A percentile compares a stretch with the other conserved stretches of the same genome.
Conservation (phyloP, 2,797 vertebrate genomes). For the Clarias pachynema region DNA sequence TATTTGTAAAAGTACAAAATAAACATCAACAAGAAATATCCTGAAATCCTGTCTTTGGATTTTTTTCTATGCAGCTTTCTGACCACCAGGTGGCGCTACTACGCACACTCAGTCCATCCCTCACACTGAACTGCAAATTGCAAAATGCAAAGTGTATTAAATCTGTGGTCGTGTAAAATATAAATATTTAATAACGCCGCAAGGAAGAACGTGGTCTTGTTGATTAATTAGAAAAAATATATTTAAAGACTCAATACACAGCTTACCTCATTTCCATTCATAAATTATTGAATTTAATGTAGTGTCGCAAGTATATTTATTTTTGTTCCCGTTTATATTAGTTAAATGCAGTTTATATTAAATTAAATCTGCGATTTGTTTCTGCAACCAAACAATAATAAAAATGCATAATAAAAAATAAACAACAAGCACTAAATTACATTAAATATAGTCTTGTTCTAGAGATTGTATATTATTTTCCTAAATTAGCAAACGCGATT, state of each 20-base stretch:
- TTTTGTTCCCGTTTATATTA: neutral
- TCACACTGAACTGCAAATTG: neutral
- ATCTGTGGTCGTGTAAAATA: conserved; percentile 8
- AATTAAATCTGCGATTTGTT: neutral
- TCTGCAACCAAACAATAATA: neutral
- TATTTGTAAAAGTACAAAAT: neutral
- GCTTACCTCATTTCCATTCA: neutral
- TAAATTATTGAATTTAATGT: neutral
- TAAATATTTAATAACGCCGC: conserved; percentile 16
- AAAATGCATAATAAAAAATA: neutral
- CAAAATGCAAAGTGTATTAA: conserved; percentile 7
- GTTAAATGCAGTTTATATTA: neutral
- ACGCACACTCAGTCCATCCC: neutral
- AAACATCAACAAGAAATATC: neutral
- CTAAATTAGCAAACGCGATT: neutral
- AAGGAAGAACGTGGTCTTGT: neutral
- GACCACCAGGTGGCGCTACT: conserved; percentile 23
- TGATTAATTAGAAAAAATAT: conserved; percentile 17
- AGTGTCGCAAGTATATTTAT: neutral
- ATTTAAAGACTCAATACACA: conserved; percentile 6
- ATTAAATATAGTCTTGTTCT: neutral
- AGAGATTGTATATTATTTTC: too few species aligned
- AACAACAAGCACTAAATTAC: too few species aligned
- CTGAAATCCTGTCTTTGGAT: neutral
- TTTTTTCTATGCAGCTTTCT: neutral